Evolutionary conservation across 2,113 vertebrate species (phyloP).

Genomic region (Prionailurus bengalensis): DNA sequence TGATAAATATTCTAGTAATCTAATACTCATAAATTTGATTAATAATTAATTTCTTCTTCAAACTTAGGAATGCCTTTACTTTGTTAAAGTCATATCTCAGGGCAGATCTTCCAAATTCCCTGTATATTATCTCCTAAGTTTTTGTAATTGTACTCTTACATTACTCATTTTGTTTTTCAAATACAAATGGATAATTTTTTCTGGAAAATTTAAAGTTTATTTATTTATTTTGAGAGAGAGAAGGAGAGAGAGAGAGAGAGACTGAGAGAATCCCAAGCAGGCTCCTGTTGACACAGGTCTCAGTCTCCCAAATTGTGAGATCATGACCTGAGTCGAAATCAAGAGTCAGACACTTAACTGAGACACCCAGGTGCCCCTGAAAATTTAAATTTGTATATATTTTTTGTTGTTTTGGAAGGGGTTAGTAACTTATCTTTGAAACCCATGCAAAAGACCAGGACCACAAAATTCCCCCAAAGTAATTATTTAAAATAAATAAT

Average conservation of each 20-base stretch:
- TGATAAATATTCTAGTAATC: conserved; percentile 76
- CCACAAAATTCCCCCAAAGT: background rate
- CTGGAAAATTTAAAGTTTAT: no score
- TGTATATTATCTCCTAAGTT: conserved; percentile 40
- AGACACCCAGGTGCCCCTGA: no score
- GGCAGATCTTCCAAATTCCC: conserved; percentile 64
- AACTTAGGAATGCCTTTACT: conserved; percentile 62
- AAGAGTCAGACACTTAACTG: no score
- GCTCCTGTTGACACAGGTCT: no score
- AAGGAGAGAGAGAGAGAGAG: no score
- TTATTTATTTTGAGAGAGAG: no score
- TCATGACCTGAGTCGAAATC: no score
- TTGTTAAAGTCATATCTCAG: conserved; percentile 69
- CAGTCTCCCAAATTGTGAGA: no score
- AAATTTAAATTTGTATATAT: conserved; percentile 11
- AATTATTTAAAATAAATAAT: no score
- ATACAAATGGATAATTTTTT: background rate
- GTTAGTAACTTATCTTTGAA: background rate
- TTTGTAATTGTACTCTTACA: background rate
- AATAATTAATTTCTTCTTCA: conserved; percentile 65
- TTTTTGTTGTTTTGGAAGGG: background rate
- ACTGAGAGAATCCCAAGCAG: no score
- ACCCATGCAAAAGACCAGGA: rapidly evolving
- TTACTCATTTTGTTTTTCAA: background rate
- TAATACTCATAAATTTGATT: conserved; percentile 80